These are phyloP conservation scores for Heliconius hortense DNA, from an alignment of 2,888 invertebrate species.

Conservation along the genomic window DNA sequence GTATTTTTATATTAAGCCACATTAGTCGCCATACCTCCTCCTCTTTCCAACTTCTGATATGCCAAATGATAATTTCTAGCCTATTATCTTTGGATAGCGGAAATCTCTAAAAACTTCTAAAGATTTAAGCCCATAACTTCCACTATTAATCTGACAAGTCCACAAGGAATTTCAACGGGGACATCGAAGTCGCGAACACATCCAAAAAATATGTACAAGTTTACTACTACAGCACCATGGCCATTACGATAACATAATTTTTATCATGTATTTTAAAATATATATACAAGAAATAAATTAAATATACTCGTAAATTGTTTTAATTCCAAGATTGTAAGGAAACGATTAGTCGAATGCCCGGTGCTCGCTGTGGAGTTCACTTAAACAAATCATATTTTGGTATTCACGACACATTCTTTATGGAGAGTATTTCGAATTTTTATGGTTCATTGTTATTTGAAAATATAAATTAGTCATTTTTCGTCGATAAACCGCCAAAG, in stretches of 20 bases:
- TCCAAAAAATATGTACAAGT: background rate
- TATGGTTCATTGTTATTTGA: slow-evolving; percentile 60
- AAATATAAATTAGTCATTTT: slow-evolving; percentile 41
- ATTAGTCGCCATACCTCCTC: background rate
- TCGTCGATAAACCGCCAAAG: slow-evolving; percentile 33
- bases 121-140: background rate
- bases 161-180: background rate
- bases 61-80: no score
- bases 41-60: no score
- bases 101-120: no score
- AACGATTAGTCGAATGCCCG: slow-evolving; percentile 56
- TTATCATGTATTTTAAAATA: background rate
- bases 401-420: slow-evolving; percentile 65
- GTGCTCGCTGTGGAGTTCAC: slow-evolving; percentile 52
- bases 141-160: background rate
- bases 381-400: slow-evolving; percentile 62
- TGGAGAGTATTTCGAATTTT: slow-evolving; percentile 53
- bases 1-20: slow-evolving; percentile 51
- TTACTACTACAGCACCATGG: background rate
- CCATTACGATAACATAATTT: background rate
- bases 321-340: slow-evolving; percentile 47
- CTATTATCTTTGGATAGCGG: no score
- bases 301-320: slow-evolving; percentile 19
- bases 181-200: background rate
- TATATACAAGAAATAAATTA: slow-evolving; percentile 8